These are phyloP conservation scores for Scolopax rusticola DNA, from an alignment of 2,797 vertebrate species.

Conservation along the genomic window DNA sequence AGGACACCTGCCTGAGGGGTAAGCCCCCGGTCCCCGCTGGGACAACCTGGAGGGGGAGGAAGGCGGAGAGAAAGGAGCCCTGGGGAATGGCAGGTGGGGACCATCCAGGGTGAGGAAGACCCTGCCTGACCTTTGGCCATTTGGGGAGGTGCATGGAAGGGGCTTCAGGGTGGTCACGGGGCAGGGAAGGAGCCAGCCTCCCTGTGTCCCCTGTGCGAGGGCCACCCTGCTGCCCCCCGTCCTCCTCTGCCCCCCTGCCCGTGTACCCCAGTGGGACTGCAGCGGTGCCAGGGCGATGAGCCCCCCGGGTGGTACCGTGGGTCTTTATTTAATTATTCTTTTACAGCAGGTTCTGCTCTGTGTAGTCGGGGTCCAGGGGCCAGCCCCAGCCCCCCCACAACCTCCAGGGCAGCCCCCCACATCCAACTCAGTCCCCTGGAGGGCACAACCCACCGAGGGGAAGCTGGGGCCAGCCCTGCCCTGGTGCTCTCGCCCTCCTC, in stretches of 20 bases:
- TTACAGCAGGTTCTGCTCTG: background rate
- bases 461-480: background rate
- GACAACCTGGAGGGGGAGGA: background rate
- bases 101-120: conserved; percentile 30
- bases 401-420: background rate
- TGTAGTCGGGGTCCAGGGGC: background rate
- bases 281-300: accelerated
- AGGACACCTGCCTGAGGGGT: background rate
- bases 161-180: background rate
- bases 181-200: background rate
- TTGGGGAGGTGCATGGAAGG: background rate
- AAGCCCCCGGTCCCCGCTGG: background rate
- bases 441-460: accelerated
- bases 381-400: background rate
- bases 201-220: accelerated
- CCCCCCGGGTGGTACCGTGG: accelerated
- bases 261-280: accelerated
- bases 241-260: accelerated
- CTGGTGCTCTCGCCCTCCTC: background rate
- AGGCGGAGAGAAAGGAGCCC: too few relatives aligned
- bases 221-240: background rate
- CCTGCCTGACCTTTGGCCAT: conserved; percentile 67
- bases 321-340: background rate
- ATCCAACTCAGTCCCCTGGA: accelerated
- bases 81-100: accelerated